Conservation (phyloP, 2,888 invertebrate genomes). For the Glyphotaelius pellucidus region DNA sequence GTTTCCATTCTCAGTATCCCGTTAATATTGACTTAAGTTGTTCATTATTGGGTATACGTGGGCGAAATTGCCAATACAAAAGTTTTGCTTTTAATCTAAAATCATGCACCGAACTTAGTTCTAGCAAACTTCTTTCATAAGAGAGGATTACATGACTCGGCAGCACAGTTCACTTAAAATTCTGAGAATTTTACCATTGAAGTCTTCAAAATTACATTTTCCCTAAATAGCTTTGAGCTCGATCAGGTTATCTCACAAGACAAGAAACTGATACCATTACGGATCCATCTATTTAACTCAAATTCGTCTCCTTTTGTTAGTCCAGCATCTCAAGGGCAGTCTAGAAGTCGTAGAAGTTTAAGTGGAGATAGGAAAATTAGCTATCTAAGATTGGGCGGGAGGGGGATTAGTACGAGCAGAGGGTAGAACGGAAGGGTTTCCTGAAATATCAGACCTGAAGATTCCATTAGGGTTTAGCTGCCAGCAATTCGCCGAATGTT, state of each 20-base stretch:
- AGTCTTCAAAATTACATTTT: not conserved
- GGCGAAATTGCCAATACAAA: not conserved
- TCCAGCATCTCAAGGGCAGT: not conserved
- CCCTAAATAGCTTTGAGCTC: not conserved
- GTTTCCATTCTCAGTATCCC: not conserved
- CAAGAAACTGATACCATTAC: not conserved
- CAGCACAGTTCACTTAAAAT: not conserved
- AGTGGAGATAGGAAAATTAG: not conserved
- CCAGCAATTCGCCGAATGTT: not conserved
- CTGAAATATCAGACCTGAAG: constrained; percentile 31
- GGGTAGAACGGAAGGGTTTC: constrained; percentile 6
- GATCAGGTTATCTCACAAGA: not conserved
- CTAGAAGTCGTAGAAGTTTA: not conserved
- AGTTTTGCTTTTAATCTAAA: not conserved
- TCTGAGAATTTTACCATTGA: not conserved
- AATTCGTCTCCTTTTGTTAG: not conserved
- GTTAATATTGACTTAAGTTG: not conserved
- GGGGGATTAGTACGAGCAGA: not conserved
- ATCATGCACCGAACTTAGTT: not conserved
- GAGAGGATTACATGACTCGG: not conserved
- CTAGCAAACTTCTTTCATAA: not conserved
- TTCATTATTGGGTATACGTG: not conserved
- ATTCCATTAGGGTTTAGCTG: constrained; percentile 15
- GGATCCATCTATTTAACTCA: not conserved
- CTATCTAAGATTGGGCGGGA: not conserved